Evolutionary conservation across 2,797 vertebrate genomes (phyloP).

Genomic region (Hybognathus amarus): DNA sequence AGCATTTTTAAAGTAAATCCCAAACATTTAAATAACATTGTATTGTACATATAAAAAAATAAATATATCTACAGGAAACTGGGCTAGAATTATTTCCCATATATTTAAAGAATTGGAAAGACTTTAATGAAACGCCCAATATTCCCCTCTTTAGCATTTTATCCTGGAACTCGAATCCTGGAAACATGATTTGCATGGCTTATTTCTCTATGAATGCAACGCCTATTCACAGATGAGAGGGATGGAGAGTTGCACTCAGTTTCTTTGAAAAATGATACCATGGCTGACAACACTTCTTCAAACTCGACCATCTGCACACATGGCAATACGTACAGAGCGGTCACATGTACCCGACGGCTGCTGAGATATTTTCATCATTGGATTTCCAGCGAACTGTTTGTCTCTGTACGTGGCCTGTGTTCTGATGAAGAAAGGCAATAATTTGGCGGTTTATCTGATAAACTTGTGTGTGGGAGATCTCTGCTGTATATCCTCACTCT

Average conservation of each 20-base stretch:
- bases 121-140: no score
- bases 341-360: conserved; percentile 53
- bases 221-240: conserved; percentile 2
- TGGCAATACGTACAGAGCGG: conserved; percentile 24
- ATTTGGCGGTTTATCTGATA: conserved; percentile 64
- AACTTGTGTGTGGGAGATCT: conserved; percentile 67
- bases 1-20: no score
- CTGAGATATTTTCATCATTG: conserved; percentile 66
- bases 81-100: background rate
- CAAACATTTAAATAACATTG: no score
- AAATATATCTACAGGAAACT: no score
- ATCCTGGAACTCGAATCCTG: no score
- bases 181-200: conserved; percentile 54
- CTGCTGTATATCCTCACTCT: conserved; percentile 68
- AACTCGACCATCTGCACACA: conserved; percentile 34
- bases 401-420: conserved; percentile 67
- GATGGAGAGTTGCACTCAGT: background rate
- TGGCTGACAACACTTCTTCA: conserved; percentile 35
- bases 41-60: no score
- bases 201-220: conserved; percentile 23
- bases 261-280: conserved; percentile 19
- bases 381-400: conserved; percentile 68
- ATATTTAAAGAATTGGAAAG: background rate
- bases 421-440: conserved; percentile 64
- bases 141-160: background rate